phyloP scores from a whole-genome alignment of 2,113 vertebrate genomes.

The Telmatochromis bifrenatus region DNA sequence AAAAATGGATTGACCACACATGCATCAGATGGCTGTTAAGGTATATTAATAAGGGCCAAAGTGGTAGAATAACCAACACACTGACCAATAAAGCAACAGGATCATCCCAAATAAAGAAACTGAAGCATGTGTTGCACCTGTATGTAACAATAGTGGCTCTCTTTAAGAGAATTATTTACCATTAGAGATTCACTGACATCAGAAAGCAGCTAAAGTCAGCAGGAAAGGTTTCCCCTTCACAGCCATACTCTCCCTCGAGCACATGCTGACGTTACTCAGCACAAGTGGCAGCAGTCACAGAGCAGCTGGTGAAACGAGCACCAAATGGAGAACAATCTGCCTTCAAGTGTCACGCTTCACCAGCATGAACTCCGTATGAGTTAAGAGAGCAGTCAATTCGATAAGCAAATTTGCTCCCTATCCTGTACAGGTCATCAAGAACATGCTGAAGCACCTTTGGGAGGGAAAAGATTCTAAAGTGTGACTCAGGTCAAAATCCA shows the following conservation, averaged over 20 bases:
- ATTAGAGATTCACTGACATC: background rate
- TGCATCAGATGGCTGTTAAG: background rate
- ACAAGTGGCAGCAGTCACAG: conserved; percentile 1
- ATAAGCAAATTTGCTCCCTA: background rate
- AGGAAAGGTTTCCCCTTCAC: background rate
- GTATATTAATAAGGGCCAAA: background rate
- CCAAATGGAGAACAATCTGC: conserved; percentile 4
- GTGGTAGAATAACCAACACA: background rate
- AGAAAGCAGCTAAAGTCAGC: conserved; percentile 39
- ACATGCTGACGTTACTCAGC: conserved; percentile 53
- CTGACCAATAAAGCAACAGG: background rate
- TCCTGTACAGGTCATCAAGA: background rate
- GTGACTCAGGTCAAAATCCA: background rate
- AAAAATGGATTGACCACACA: background rate
- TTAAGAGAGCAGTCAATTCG: background rate
- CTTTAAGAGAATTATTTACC: background rate
- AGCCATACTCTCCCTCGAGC: conserved; percentile 22
- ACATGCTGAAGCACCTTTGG: background rate
- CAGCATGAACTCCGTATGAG: background rate
- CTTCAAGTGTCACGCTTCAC: background rate
- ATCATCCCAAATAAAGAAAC: background rate
- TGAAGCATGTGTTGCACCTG: background rate
- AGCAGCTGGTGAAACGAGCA: conserved; percentile 29
- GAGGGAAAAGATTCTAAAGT: background rate
- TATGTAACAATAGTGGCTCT: background rate